phyloP scores from a whole-genome alignment of 2,797 vertebrate genomes.

The Pteropus rufus region DNA sequence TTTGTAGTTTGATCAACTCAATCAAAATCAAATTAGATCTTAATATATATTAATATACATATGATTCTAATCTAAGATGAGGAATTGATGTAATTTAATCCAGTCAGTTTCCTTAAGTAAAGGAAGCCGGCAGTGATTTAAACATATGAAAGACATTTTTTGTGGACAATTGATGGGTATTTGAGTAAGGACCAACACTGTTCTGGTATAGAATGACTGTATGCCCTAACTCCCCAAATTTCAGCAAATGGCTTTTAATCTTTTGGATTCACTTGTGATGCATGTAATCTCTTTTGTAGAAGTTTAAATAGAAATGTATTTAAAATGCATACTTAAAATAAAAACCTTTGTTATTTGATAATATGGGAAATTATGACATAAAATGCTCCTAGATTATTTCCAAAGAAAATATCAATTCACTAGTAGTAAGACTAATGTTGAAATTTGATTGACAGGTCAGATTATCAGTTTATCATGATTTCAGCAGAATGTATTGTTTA shows the following conservation, averaged over 20 bases:
- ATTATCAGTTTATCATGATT: not conserved
- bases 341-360: not conserved
- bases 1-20: constrained; percentile 12
- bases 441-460: not conserved
- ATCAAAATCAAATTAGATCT: not conserved
- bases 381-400: not conserved
- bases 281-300: not conserved
- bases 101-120: not conserved
- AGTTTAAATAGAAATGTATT: not conserved
- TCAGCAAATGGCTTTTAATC: not conserved
- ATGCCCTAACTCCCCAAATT: not conserved
- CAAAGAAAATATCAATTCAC: not conserved
- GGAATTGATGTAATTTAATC: not conserved
- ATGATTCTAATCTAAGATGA: not conserved
- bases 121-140: not conserved
- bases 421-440: not conserved
- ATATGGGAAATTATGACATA: not conserved
- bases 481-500: not conserved
- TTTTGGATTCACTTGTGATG: not conserved
- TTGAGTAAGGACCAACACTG: not conserved
- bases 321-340: not conserved
- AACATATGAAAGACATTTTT: not conserved
- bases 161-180: not conserved
- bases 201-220: not conserved
- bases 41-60: not conserved